These are phyloP conservation scores for Drosophila ogumai DNA, from an alignment of 1,140 invertebrate genomes.

Conservation along the genomic window DNA sequence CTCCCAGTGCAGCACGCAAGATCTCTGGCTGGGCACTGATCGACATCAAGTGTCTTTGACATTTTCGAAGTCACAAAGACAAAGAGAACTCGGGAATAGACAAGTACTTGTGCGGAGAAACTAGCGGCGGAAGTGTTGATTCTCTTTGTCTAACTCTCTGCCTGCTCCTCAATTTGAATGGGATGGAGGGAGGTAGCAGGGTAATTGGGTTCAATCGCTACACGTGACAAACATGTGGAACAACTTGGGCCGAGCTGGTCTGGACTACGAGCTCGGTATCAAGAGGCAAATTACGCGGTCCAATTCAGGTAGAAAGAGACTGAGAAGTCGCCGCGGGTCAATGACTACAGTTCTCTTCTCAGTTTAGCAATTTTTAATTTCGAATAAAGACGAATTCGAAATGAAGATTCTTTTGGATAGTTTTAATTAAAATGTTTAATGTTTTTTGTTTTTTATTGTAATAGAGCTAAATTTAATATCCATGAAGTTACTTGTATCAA, in stretches of 20 bases:
- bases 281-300: slow-evolving; percentile 39
- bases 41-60: slow-evolving; percentile 66
- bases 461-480: no score
- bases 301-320: slow-evolving; percentile 35
- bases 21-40: slow-evolving; percentile 35
- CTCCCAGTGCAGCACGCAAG: slow-evolving; percentile 2
- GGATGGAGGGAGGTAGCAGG: neutral
- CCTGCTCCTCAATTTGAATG: slow-evolving; percentile 16
- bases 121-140: slow-evolving; percentile 27
- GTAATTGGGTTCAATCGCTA: slow-evolving; percentile 37
- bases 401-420: neutral
- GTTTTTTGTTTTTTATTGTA: no score
- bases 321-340: slow-evolving; percentile 22
- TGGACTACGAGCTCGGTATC: slow-evolving; percentile 2
- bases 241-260: slow-evolving; percentile 14
- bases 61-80: slow-evolving; percentile 48
- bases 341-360: slow-evolving; percentile 12
- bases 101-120: slow-evolving; percentile 32
- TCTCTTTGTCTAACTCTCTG: slow-evolving; percentile 24
- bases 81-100: slow-evolving; percentile 5
- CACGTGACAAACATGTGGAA: slow-evolving; percentile 52
- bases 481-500: no score
- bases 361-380: neutral
- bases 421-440: no score
- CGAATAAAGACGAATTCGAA: neutral